phyloP scores from a whole-genome alignment of 2,888 invertebrate species.

The Plebejus anna region DNA sequence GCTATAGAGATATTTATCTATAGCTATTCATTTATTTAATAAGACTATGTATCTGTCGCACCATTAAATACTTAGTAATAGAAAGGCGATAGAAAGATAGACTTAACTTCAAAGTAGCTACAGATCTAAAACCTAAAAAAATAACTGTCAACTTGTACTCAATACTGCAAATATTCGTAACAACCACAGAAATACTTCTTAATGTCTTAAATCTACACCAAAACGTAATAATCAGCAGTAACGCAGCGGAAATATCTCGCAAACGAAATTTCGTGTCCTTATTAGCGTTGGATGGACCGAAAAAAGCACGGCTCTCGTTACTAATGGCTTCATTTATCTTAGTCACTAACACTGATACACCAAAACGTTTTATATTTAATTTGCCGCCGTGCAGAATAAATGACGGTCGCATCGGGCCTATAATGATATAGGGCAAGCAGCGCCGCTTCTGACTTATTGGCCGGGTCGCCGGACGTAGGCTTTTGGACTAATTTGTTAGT shows the following conservation, averaged over 20 bases:
- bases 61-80: too few relatives aligned
- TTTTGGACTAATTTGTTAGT: constrained; percentile 71
- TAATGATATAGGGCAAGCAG: constrained; percentile 66
- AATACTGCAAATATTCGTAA: background rate
- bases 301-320: constrained; percentile 79
- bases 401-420: constrained; percentile 71
- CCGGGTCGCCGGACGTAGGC: constrained; percentile 65
- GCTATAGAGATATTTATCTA: too few relatives aligned
- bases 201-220: background rate
- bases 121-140: background rate
- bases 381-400: constrained; percentile 75
- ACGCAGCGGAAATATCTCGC: constrained; percentile 41
- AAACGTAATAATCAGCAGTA: background rate
- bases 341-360: constrained; percentile 80
- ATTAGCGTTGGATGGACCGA: constrained; percentile 76
- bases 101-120: background rate
- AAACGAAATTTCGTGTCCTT: constrained; percentile 54
- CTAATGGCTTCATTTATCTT: constrained; percentile 80
- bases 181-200: background rate
- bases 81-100: too few relatives aligned
- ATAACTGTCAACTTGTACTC: too few relatives aligned
- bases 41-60: too few relatives aligned
- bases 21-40: too few relatives aligned
- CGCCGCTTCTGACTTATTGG: constrained; percentile 66
- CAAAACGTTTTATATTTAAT: constrained; percentile 80